These are phyloP conservation scores for Agriotes lineatus DNA, from an alignment of 2,888 invertebrate species.

Conservation along the genomic window DNA sequence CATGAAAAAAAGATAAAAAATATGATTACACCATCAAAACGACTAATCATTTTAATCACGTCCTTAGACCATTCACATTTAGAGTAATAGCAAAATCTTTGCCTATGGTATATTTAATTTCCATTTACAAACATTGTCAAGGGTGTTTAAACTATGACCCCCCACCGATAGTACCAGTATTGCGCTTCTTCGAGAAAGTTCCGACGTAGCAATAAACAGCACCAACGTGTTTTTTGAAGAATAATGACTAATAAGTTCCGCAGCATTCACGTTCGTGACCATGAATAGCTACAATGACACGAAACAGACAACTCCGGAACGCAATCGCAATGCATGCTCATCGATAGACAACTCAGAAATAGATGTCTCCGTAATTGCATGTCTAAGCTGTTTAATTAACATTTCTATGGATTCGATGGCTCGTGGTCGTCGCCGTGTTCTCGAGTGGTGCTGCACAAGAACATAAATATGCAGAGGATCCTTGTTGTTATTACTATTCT, in stretches of 20 bases:
- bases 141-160: no score
- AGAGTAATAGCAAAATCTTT: no score
- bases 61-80: no score
- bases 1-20: no score
- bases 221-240: conserved; percentile 22
- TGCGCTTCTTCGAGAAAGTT: conserved; percentile 16
- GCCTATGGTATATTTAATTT: no score
- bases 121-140: no score
- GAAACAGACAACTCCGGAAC: conserved; percentile 20
- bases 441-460: neutral
- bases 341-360: conserved; percentile 2
- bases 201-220: neutral
- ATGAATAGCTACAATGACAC: conserved; percentile 3
- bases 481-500: neutral
- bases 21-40: no score
- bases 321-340: neutral
- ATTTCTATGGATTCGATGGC: neutral
- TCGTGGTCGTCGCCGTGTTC: neutral
- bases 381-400: neutral
- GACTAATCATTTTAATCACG: no score
- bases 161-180: no score
- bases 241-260: conserved; percentile 27
- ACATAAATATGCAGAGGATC: neutral
- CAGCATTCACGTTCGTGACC: conserved; percentile 14
- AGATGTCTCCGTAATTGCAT: neutral